Evolutionary conservation across 2,113 vertebrate genomes (phyloP), one percentile per base, ranked within the genome.

Genomic region (Uropsilus gracilis): DNA sequence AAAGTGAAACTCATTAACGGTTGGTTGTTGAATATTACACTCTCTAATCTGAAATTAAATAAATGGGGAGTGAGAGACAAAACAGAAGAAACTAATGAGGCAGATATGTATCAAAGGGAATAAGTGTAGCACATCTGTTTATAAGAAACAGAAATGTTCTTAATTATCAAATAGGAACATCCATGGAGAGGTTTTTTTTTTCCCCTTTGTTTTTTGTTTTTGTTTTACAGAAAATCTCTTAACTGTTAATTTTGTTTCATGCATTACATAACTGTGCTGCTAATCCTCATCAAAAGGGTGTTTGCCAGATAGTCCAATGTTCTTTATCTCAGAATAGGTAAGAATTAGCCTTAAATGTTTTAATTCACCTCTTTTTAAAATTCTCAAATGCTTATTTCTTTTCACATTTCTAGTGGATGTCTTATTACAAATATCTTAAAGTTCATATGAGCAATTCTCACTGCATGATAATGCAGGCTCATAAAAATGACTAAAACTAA

Each of bases 11-110:
- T 93, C 37, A 53, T 88, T 77, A 88, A 78, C 11, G 12, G 1
- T 28, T 85, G 39, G 46, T 44, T 89, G 6, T 83, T 90, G 55
- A 39, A 55, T 94, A 53, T 77, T 94, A n/a, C 2, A n/a, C 57
- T 80, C 84, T 84, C 24, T 34, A 42, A 76, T 87, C 24, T 93
- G 69, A 87, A 87, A 93, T 87, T 30, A 86, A 94, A 73, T 88
- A 83, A 90, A 63, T 90, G 86, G 46, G 26, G 85, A 90, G 42
- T 86, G 55, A 92, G 44, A 61, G 30, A 84, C 20, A 71, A 39
- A n/a, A 82, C 34, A 86, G 6, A 71, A 82, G 55, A 94, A 50
- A 73, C 44, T 96, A 92, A 93, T 77, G 76, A 90, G 86, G 46
- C 76, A 76, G 2, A 22, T 86, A 34, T 39, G 37, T 77, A 71